phyloP scores from a whole-genome alignment of 2,113 vertebrate genomes.

The Periophthalmodon schlosseri region DNA sequence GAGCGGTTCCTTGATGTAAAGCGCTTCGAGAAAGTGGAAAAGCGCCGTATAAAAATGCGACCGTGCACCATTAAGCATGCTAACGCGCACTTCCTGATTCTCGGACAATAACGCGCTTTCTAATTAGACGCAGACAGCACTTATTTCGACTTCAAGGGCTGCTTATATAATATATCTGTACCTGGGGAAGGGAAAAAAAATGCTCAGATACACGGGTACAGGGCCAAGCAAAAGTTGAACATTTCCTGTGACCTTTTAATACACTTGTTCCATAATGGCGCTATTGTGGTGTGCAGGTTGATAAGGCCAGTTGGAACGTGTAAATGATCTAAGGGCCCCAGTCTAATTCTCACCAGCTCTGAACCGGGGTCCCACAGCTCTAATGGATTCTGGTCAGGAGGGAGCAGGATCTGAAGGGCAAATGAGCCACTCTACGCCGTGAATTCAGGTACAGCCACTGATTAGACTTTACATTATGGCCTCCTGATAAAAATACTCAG shows the following conservation, averaged over 20 bases:
- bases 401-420: background rate
- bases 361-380: background rate
- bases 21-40: too few relatives aligned
- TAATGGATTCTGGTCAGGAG: constrained; percentile 3
- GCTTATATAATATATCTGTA: too few relatives aligned
- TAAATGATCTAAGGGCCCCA: background rate
- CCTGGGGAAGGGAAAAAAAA: too few relatives aligned
- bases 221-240: background rate
- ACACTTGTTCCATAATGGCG: background rate
- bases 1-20: too few relatives aligned
- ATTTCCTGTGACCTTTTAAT: background rate
- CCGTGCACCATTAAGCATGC: too few relatives aligned
- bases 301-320: background rate
- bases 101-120: too few relatives aligned
- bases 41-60: too few relatives aligned
- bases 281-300: background rate
- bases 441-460: background rate
- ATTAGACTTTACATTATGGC: background rate
- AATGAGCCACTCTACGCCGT: background rate
- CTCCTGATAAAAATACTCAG: background rate
- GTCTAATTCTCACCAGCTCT: background rate
- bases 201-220: background rate
- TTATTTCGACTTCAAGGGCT: too few relatives aligned
- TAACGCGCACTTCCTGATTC: too few relatives aligned
- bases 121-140: too few relatives aligned